Evolutionary conservation across 1,140 invertebrate genomes (phyloP).

Genomic region (Agrilus planipennis): DNA sequence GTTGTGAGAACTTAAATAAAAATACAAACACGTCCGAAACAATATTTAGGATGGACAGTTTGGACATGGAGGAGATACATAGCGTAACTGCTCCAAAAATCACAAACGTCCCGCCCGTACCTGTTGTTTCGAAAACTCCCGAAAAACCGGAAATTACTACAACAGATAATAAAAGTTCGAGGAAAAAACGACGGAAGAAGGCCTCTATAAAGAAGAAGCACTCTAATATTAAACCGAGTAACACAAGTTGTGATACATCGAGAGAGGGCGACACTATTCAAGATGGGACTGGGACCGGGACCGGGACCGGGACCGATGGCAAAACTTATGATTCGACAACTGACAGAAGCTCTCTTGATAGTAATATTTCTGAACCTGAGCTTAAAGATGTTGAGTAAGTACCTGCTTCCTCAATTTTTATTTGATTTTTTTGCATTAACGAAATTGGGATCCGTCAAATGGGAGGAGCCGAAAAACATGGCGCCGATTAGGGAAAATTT

Average conservation of each 20-base stretch:
- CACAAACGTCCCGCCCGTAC: constrained; percentile 6
- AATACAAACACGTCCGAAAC: constrained; percentile 40
- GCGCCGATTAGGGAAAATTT: too few species aligned
- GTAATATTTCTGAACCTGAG: constrained; percentile 30
- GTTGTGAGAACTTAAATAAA: constrained; percentile 26
- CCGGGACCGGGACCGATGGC: constrained; percentile 4
- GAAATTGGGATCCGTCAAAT: too few species aligned
- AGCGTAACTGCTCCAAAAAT: constrained; percentile 1
- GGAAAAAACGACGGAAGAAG: constrained; percentile 66
- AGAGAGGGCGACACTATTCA: not conserved
- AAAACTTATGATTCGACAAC: constrained; percentile 24
- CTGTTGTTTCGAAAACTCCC: constrained; percentile 25
- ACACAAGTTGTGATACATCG: too few species aligned
- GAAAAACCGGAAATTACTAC: constrained; percentile 27
- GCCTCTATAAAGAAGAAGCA: constrained; percentile 58
- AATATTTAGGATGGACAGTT: constrained; percentile 55
- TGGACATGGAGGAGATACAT: constrained; percentile 38
- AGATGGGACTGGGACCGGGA: constrained; percentile 10
- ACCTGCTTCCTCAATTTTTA: not conserved
- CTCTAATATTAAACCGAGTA: not conserved
- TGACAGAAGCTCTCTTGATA: constrained; percentile 30
- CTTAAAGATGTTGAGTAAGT: constrained; percentile 24
- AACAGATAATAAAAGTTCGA: constrained; percentile 38
- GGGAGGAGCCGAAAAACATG: too few species aligned
- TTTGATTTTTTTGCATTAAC: too few species aligned